Conservation (phyloP, 2,888 invertebrate species). For the Aquatica leii region DNA sequence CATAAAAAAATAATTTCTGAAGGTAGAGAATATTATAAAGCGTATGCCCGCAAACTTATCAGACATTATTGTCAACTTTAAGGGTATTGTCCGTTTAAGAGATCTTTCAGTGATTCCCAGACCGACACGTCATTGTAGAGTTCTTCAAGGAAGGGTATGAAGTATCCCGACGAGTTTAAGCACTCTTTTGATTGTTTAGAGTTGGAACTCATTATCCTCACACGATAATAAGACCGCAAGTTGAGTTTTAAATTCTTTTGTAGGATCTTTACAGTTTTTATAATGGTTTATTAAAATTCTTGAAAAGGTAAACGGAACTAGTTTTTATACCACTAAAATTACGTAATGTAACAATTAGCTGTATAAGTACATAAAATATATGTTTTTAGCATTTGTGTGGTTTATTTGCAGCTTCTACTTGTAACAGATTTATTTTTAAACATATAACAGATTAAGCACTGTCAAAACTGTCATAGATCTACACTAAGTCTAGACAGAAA, state of each 20-base stretch:
- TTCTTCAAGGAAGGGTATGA: constrained; percentile 13
- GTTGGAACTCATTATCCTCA: constrained; percentile 17
- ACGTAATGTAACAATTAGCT: no score
- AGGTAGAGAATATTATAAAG: no score
- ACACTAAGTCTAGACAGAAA: no score
- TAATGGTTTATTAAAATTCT: no score
- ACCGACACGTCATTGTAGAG: constrained; percentile 12
- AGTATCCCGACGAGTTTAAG: constrained; percentile 23
- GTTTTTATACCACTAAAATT: no score
- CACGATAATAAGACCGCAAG: constrained; percentile 12
- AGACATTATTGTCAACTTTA: constrained; percentile 11
- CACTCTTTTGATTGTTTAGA: constrained; percentile 24
- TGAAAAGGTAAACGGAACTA: background rate
- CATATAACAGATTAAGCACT: no score
- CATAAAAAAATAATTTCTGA: no score
- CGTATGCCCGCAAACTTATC: constrained; percentile 8
- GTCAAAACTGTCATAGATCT: no score
- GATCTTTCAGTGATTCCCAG: constrained; percentile 1
- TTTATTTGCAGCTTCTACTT: no score
- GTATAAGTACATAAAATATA: no score
- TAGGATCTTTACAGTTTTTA: background rate
- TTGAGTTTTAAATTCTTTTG: constrained; percentile 1
- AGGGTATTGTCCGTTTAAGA: constrained; percentile 24
- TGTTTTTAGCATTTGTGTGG: no score
- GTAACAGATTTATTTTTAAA: no score